Evolutionary conservation across 2,888 invertebrate species (phyloP).

Genomic region (Hesperia comma): DNA sequence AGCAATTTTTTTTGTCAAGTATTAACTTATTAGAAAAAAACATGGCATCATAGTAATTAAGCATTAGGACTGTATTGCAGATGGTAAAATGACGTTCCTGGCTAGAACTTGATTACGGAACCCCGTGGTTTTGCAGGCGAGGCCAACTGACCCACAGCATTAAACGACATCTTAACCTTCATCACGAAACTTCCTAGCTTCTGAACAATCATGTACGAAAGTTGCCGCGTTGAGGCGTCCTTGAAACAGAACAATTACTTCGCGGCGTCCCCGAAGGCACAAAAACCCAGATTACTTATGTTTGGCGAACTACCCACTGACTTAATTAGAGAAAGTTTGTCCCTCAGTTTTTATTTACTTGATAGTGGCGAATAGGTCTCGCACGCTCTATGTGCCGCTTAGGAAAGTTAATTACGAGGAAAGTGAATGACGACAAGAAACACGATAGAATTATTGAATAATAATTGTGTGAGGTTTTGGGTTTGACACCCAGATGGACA

Average conservation of each 20-base stretch:
- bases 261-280: slow-evolving; percentile 9
- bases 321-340: slow-evolving; percentile 24
- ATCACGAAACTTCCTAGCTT: too few relatives aligned
- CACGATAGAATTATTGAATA: not conserved
- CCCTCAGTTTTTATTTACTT: slow-evolving; percentile 17
- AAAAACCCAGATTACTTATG: slow-evolving; percentile 29
- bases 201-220: not conserved
- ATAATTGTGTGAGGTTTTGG: not conserved
- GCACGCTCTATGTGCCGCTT: not conserved
- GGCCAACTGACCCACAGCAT: too few relatives aligned
- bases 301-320: slow-evolving; percentile 25
- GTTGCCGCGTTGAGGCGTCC: not conserved
- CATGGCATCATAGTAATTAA: too few relatives aligned
- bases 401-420: not conserved
- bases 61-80: too few relatives aligned
- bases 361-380: slow-evolving; percentile 14
- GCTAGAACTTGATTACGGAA: too few relatives aligned
- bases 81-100: too few relatives aligned
- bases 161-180: too few relatives aligned
- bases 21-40: too few relatives aligned
- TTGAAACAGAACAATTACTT: slow-evolving; percentile 27
- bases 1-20: too few relatives aligned
- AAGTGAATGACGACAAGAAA: not conserved
- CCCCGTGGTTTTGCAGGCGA: too few relatives aligned
- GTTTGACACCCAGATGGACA: not conserved